Evolutionary conservation across 2,888 invertebrate species (phyloP), one percentile per base, ranked within the genome.

Genomic region (Zygothrica quintamaculata): DNA sequence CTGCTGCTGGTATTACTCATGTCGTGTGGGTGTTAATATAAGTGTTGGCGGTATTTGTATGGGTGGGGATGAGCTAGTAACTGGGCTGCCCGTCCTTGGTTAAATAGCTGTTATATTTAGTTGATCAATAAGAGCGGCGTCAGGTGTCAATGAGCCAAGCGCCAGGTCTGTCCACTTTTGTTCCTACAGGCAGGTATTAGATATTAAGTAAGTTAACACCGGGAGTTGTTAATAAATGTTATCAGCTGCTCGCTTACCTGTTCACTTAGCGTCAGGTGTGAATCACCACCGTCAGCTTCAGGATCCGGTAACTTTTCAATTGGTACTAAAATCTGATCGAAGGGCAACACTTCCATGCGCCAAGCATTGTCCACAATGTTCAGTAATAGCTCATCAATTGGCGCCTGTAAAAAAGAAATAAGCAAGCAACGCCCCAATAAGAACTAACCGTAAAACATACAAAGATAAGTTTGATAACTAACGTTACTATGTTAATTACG

Each of bases 271-370:
- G 97, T 97, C 89, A 98, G 94, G 88, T 96, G 96, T 2, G 96
- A 95, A 92, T 98, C 98, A 15, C 96, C 97, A 77, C 96, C 96
- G 90, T 98, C 98, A 1, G 97, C 96, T 90, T 97, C 97, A 0
- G 96, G 96, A 92, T 98, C 98, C 0, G 98, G 97, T 46, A 98
- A 92, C 91, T 98, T 98, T 87, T 95, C 94, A 46, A 95, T 90
- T 1, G 98, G 98, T 4, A 98, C 97, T 51, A 92, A 89, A 77
- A 96, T 96, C 88, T 97, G 97, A 90, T 98, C 97, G 80, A 94
- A 93, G 2, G 96, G 96, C 40, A 97, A 91, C 80, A 93, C 93
- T 88, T 98, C 98, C 61, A 95, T 94, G 53, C 96, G 93, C 98
- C 98, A 98, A 84, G 94, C 94, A 85, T 96, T 95, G 90, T 98